Evolutionary conservation across 1,140 invertebrate species (phyloP).

Genomic region (Portunus trituberculatus): DNA sequence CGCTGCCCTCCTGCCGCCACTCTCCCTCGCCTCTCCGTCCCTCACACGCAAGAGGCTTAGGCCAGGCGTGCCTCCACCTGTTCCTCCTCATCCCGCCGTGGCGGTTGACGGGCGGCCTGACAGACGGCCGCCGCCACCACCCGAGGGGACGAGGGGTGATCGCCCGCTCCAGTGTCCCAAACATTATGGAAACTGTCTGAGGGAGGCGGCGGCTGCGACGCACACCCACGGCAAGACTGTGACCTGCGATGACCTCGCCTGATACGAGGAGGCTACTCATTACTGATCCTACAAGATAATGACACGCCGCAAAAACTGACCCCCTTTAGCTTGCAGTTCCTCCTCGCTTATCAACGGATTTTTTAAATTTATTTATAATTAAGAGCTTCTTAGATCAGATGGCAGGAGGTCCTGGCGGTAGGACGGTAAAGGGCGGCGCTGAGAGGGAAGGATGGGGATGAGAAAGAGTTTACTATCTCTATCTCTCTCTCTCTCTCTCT

Average conservation of each 20-base stretch:
- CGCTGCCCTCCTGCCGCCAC: neutral
- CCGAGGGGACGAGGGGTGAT: neutral
- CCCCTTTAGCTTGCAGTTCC: conserved; percentile 52
- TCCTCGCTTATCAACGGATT: conserved; percentile 25
- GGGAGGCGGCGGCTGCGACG: neutral
- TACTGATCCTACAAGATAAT: conserved; percentile 69
- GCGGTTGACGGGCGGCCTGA: neutral
- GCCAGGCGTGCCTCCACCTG: neutral
- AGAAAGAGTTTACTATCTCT: neutral
- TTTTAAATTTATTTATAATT: conserved; percentile 46
- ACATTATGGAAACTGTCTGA: conserved; percentile 37
- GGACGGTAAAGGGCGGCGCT: neutral
- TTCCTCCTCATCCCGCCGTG: neutral
- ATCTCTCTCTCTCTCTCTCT: neutral
- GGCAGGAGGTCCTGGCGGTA: neutral
- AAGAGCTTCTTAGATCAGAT: neutral
- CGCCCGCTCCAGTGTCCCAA: conserved; percentile 16
- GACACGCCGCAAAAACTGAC: conserved; percentile 53
- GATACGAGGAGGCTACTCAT: conserved; percentile 70
- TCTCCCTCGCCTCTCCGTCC: neutral
- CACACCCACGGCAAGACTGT: conserved; percentile 55
- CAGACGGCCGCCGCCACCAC: neutral
- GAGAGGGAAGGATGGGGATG: neutral
- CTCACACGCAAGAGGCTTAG: neutral
- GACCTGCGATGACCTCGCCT: conserved; percentile 60